These are phyloP conservation scores for Nettapus auritus DNA, from an alignment of 2,113 vertebrate species.

Conservation along the genomic window DNA sequence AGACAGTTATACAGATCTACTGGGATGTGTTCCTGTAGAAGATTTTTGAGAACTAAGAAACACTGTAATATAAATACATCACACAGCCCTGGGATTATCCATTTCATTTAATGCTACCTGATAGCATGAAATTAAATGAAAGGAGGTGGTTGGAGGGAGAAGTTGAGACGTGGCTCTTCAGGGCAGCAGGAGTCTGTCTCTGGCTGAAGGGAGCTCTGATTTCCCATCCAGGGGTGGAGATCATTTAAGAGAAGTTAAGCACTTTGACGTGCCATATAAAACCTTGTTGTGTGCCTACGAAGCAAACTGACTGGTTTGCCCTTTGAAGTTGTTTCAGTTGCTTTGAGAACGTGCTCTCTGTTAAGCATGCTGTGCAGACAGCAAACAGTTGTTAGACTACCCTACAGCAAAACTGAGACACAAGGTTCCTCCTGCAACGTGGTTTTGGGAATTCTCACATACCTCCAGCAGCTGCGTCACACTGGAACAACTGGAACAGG, in stretches of 20 bases:
- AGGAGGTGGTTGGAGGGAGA: background rate
- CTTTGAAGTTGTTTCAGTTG: background rate
- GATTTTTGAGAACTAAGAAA: background rate
- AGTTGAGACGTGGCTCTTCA: background rate
- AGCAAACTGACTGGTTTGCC: background rate
- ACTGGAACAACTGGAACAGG: background rate
- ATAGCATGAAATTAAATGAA: background rate
- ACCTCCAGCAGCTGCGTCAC: background rate
- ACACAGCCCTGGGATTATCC: background rate
- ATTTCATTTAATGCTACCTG: background rate
- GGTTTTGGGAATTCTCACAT: background rate
- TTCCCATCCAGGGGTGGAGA: background rate
- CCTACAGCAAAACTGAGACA: background rate
- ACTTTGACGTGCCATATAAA: background rate
- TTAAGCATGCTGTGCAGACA: background rate
- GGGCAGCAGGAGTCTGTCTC: background rate
- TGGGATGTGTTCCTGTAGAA: background rate
- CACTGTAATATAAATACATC: background rate
- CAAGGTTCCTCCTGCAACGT: fast-evolving
- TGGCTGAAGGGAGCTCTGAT: background rate
- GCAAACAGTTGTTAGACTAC: background rate
- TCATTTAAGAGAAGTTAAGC: background rate
- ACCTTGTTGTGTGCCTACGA: fast-evolving
- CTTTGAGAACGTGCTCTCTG: background rate
- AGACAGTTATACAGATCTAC: background rate